Evolutionary conservation across 1,140 invertebrate species (phyloP), one percentile per base, ranked within the genome.

Genomic region (Heliconius melpomene): DNA sequence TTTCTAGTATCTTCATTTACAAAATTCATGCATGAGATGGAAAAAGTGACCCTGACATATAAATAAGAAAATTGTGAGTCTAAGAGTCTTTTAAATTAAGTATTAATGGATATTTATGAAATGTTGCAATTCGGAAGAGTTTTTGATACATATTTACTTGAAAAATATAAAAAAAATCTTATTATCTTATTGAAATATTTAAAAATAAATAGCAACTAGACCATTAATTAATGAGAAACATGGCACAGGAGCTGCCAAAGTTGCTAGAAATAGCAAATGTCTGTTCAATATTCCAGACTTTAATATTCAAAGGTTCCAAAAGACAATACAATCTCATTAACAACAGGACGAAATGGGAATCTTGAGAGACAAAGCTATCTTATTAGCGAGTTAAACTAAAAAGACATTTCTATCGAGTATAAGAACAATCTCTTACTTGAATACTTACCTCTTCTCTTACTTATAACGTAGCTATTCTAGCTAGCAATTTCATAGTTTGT

Each of bases 261-360:
- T 29, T 29, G 26, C 13, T 23, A 66, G 60, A 66, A 66, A 29
- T 26, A 66, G 60, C 26, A 66, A 66, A 16, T 29, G 13, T 66
- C 60, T 66, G 13, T 7, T 26, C 26, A 29, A 66, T 66, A 66
- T 66, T 66, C 23, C 23, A 29, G 26, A 26, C 60, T 60, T 29
- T 18, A 26, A 66, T 26, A 29, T 66, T 66, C 60, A 66, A 66
- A 66, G 23, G 60, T 29, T 60, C 5, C 60, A 13, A 29, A 66
- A 29, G 13, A 29, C 60, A 66, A 29, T 66, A 66, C 60, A 66
- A 16, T 66, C 60, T 66, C 26, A 66, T 66, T 66, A 66, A 66
- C 60, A 66, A 29, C 26, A 13, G 26, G 60, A 66, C 60, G 26
- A 13, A 66, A 66, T 66, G 26, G 60, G 11, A 66, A 66, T 66